Percentiles rank a stretch among this genome's conserved stretches.
Conservation (phyloP, 1,140 invertebrate genomes). For the Pogonomyrmex californicus region DNA sequence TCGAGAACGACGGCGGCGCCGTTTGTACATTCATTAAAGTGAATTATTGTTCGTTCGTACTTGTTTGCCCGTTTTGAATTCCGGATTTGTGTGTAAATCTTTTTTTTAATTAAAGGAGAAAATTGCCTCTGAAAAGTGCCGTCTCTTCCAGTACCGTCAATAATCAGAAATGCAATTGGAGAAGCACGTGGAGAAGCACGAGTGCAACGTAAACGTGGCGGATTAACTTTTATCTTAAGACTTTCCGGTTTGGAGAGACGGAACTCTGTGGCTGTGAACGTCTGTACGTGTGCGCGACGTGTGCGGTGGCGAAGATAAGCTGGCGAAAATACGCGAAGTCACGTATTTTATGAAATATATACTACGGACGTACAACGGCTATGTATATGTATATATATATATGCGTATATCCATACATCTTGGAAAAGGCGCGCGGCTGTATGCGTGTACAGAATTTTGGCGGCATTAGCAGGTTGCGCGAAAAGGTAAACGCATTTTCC, state of each 20-base stretch:
- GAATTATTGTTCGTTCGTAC: not conserved
- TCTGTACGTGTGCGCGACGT: constrained; percentile 62
- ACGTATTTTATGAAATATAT: constrained; percentile 84
- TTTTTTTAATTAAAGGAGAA: not conserved
- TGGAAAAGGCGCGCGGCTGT: not conserved
- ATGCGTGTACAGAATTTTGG: constrained; percentile 70
- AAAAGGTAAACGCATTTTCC: constrained; percentile 76
- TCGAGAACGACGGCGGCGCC: not conserved
- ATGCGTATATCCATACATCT: not conserved
- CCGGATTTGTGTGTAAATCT: not conserved
- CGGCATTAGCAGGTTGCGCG: constrained; percentile 73
- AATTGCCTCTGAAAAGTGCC: too few relatives aligned
- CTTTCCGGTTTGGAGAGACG: not conserved
- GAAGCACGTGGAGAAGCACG: not conserved
- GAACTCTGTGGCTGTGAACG: constrained; percentile 7
- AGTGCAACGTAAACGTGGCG: not conserved
- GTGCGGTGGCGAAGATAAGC: constrained; percentile 81
- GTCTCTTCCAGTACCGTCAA: not conserved
- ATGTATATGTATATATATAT: not conserved
- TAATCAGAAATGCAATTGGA: not conserved
- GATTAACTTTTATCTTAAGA: constrained; percentile 59
- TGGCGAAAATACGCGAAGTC: constrained; percentile 81
- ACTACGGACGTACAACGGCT: constrained; percentile 32
- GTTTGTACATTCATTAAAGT: not conserved
- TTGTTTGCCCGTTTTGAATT: not conserved